Base-by-base conservation (phyloP, 1,140 invertebrate genomes). In the Papilio polyxenes region DNA sequence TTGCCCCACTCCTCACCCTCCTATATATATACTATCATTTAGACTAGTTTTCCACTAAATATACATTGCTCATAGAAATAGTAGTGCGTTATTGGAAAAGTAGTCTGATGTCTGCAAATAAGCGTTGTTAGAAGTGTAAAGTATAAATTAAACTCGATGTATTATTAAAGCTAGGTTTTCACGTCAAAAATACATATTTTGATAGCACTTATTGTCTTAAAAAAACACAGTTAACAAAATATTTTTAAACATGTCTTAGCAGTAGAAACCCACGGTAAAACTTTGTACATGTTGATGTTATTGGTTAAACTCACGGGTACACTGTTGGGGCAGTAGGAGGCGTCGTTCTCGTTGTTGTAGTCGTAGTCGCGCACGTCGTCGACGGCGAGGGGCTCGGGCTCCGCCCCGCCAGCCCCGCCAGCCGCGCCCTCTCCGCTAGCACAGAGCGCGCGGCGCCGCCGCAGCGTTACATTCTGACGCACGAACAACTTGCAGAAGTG, bases 281-380 rank as follows among this genome's bases (percentile, higher is more conserved):
- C 10, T 13, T 10, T 11, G 49, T 9, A 9, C 49, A 51, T 51
- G 11, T 53, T 13, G 1, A 17, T 53, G 13, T 53, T 13, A 51
- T 1, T 51, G 11, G 31, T 56, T 9, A 1, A 44, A 48, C 87
- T 82, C 23, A 94, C 92, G 81, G 90, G 90, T 17, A 91, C 83
- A 76, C 90, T 86, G 56, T 93, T 90, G 3, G 93, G 92, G 84
- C 93, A 95, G 87, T 95, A 95, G 0, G 93, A 94, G 1, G 88
- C 92, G 80, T 96, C 95, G 83, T 95, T 93, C 44, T 95, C 95
- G 86, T 96, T 95, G 81, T 95, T 89, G 81, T 95, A 95, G 87
- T 96, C 92, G 82, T 95, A 95, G 77, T 94, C 92, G 40, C 91
- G 87, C 4, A 89, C 85, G 69, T 93, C 90, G 9, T 92, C 92